Percentiles rank a stretch among this genome's conserved stretches.
These are phyloP conservation scores for Diplodus sargus DNA, from an alignment of 2,797 vertebrate species.

Conservation along the genomic window DNA sequence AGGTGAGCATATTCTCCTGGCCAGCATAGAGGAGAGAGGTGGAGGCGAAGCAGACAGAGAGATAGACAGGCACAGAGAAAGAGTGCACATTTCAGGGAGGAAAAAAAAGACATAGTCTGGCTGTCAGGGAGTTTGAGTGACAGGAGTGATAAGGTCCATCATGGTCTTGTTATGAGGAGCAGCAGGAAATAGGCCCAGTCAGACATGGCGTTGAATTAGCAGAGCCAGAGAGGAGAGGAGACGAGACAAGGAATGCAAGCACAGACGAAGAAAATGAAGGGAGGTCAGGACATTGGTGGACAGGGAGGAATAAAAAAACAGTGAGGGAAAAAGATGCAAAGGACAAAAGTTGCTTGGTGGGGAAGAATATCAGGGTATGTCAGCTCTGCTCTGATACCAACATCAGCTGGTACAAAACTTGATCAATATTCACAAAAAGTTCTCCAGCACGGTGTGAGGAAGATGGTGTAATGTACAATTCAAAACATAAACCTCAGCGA, in stretches of 20 bases:
- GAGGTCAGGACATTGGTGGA: constrained; percentile 26
- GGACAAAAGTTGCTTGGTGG: constrained; percentile 24
- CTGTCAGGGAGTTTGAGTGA: constrained; percentile 77
- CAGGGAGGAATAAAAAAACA: neutral
- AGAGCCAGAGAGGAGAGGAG: constrained; percentile 32
- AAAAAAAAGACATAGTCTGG: constrained; percentile 44
- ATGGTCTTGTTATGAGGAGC: constrained; percentile 74
- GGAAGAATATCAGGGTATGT: neutral
- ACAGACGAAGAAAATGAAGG: constrained; percentile 37
- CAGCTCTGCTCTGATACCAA: constrained; percentile 26
- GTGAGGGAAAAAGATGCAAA: constrained; percentile 21
- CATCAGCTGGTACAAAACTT: constrained; percentile 8
- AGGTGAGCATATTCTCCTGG: constrained; percentile 67
- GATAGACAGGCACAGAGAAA: constrained; percentile 39
- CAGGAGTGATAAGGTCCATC: constrained; percentile 81
- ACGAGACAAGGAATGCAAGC: constrained; percentile 30
- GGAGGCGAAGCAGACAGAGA: constrained; percentile 27
- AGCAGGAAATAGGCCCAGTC: constrained; percentile 46
- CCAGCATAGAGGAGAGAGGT: constrained; percentile 39
- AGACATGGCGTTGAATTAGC: constrained; percentile 71
- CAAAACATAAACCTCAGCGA: constrained; percentile 1
- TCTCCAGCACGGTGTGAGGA: neutral
- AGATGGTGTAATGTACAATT: constrained; percentile 23
- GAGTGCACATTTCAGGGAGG: constrained; percentile 26
- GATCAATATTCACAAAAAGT: constrained; percentile 17